Conservation (phyloP, 1,140 invertebrate species). For the Bombus superbus region DNA sequence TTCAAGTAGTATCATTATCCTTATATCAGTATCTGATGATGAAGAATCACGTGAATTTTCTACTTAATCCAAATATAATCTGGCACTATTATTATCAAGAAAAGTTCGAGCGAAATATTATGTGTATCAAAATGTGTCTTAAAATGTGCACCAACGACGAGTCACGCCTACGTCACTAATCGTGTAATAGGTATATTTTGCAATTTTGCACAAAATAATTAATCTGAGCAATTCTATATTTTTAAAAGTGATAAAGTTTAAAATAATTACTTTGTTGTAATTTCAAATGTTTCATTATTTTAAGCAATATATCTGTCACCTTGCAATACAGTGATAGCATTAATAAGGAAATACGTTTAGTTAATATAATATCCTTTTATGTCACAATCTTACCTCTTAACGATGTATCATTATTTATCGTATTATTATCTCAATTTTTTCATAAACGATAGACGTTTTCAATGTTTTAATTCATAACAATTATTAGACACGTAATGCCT, state of each 20-base stretch:
- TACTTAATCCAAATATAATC: neutral
- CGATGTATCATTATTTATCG: neutral
- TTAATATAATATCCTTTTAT: neutral
- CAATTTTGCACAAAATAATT: neutral
- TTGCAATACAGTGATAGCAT: neutral
- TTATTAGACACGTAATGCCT: neutral
- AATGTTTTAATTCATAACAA: neutral
- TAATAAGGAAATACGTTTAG: neutral
- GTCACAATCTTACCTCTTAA: neutral
- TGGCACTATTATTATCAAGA: neutral
- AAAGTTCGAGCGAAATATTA: conserved; percentile 18
- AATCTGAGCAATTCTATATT: neutral
- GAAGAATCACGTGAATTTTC: neutral
- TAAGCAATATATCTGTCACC: neutral
- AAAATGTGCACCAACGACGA: conserved; percentile 36
- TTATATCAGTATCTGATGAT: too few species aligned
- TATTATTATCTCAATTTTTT: neutral
- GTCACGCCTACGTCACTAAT: conserved; percentile 25
- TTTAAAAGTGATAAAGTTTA: neutral
- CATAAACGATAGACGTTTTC: neutral
- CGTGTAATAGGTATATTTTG: neutral
- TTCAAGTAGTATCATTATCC: too few species aligned
- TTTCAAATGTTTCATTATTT: neutral
- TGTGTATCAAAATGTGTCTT: neutral
- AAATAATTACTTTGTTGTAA: neutral